Base-by-base conservation (phyloP, 2,888 invertebrate species). In the Xanthia togata region DNA sequence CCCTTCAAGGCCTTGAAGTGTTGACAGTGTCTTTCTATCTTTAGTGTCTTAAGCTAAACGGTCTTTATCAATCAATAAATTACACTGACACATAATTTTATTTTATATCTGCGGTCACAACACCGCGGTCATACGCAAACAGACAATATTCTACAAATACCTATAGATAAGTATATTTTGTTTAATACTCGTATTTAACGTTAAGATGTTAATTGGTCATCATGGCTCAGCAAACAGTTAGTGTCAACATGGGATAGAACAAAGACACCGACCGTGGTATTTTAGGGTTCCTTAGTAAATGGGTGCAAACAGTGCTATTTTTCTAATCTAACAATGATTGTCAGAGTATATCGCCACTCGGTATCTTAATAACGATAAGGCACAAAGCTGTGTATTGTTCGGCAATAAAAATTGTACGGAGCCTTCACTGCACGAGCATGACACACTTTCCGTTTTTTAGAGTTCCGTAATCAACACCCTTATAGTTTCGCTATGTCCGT, bases 211-310 rank as follows among this genome's bases (percentile, higher is more conserved):
- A 84, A 70, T 71, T 73, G 73, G 41, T 62, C 73, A 35, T 20
- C 73, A 73, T 73, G 84, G 81, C 26, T 80, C 26, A 57, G 74
- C 59, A 79, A 81, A 84, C 35, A 64, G 35, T 26, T 55, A 41
- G 73, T 53, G 69, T 73, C 74, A 81, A 84, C 55, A 74, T 62
- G 47, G 11, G 35, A 31, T 57, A 70, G 31, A 69, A 74, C 69
- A 67, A 60, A 84, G 73, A 44, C n/a, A 38, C 63, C 59, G 31
- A 20, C 63, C 1, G 17, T 26, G 8, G 9, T 23, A 4, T 79
- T 44, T 9, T 79, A 70, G 53, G 12, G 35, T 79, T 44, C 44
- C n/a, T 17, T 55, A 14, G n/a, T 35, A 23, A 53, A 23, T 53
- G 35, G 60, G 4, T 71, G 50, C 35, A 26, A 35, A 71, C n/a